Base-by-base conservation (phyloP, 2,888 invertebrate species). In the Drosophila tanythrix region DNA sequence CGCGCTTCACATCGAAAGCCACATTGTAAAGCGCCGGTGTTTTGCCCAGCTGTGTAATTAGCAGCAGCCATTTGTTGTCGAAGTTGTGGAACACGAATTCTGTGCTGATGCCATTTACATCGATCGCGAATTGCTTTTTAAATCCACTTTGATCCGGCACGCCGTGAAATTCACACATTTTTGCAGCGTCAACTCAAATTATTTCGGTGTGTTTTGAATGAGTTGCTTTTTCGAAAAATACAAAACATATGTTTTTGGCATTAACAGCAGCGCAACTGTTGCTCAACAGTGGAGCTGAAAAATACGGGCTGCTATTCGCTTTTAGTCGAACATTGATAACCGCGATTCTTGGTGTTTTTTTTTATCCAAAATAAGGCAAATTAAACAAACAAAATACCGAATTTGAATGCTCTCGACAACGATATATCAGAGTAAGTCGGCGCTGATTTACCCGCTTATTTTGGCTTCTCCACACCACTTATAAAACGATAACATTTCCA, bases 11-110 rank as follows among this genome's bases (percentile, higher is more conserved):
- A 60, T 93, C 93, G 55, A 92, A 93, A 18, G 79, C 71, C 5
- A 93, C 91, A 1, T 88, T 84, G 59, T 90, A 93, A 0, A 93
- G 51, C 40, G 91, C 92, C 71, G 90, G 88, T 76, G 92, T 63
- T 66, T 91, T 92, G 18, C 89, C 89, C 63, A 91, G 88, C 70
- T 93, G 93, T 0, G 93, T 93, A 43, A 92, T 84, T 11, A 93
- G 57, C 35, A 93, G 67, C 55, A 93, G 81, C 89, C 91, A 91
- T 68, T 91, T 92, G 78, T 92, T 92, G 7, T 82, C 83, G 55
- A 93, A 93, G 21, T 81, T 69, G 4, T 93, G 91, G 25, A 88
- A 89, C 2, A 92, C 92, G 40, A 93, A 91, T 61, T 93, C 92
- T 0, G 93, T 92, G 25, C 33, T 68, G 2, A 70, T 64, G 2